Evolutionary conservation across 2,797 vertebrate genomes (phyloP), one percentile per base, ranked within the genome.

Genomic region (Uromys caudimaculatus): DNA sequence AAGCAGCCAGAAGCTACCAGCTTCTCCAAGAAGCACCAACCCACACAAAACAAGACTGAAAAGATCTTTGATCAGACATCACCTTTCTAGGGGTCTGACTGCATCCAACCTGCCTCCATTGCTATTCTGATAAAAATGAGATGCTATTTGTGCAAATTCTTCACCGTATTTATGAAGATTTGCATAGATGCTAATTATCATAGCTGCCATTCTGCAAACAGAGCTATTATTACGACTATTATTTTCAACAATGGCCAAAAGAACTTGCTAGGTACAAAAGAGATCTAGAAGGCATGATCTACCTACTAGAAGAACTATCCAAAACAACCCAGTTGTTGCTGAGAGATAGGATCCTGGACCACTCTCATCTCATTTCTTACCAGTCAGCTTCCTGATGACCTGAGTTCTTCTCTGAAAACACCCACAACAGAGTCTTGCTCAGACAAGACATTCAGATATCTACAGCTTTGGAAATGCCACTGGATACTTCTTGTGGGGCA

Each of bases 321-420:
- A 10, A 64, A 95, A 50, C 69, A 81, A 71, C 81, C 16, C 52
- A n/a, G 4, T 71, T 73, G 69, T 52, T 92, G 38, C 83, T 92
- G 79, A 91, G 19, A 89, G 60, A 10, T 5, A 67, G 21, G 16
- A 76, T 13, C 69, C 60, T 78, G 52, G 77, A 69, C 50, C 89
- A 11, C 38, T 62, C 58, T 90, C 11, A 62, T 56, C 23, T 23
- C 24, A 50, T 14, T 60, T 83, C 71, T 83, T 71, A 94, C 62
- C 10, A 58, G 41, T 2, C 27, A 24, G n/a, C 47, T 89, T 91
- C 32, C 60, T 35, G 14, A 52, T 44, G 35, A 62, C 19, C 75
- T 0, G 0, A 50, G 81, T 77, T 86, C 60, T 32, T 64, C 38
- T 73, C 44, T 52, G 35, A 76, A 76, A 67, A 64, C 29, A 58